These are phyloP conservation scores for Mirza zaza DNA, from an alignment of 2,113 vertebrate species.

Conservation along the genomic window DNA sequence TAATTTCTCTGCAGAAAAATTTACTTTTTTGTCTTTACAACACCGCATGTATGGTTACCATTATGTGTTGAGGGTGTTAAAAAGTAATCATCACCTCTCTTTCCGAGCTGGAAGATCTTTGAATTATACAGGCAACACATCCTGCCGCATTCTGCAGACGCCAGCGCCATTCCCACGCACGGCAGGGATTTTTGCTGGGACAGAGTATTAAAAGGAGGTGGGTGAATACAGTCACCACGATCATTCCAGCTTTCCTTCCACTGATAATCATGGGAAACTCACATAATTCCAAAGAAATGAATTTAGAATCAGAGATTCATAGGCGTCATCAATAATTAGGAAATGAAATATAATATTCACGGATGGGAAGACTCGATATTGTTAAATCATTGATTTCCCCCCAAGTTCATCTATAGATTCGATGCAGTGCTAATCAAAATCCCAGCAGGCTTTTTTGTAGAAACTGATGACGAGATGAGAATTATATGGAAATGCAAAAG, in stretches of 20 bases:
- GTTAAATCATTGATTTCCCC: background rate
- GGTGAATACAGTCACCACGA: rapidly evolving
- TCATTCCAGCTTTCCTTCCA: background rate
- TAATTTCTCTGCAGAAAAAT: background rate
- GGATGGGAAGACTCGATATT: background rate
- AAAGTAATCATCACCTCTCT: background rate
- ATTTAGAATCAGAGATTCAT: background rate
- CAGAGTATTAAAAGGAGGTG: background rate
- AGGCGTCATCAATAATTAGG: background rate
- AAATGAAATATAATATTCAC: background rate
- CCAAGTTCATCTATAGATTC: background rate
- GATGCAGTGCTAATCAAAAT: background rate
- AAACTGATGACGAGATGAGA: background rate
- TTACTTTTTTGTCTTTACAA: background rate
- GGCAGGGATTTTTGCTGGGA: background rate
- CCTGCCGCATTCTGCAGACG: rapidly evolving
- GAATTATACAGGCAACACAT: background rate
- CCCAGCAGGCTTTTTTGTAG: background rate
- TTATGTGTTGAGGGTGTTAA: background rate
- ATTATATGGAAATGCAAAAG: background rate
- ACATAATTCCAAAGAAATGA: background rate
- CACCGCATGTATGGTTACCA: rapidly evolving
- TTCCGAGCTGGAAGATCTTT: background rate
- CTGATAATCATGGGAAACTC: background rate
- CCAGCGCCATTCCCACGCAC: rapidly evolving